A percentile compares a stretch with the other conserved stretches of the same genome.
These are phyloP conservation scores for Drosophila santomea DNA, from an alignment of 1,140 invertebrate genomes.

Conservation along the genomic window DNA sequence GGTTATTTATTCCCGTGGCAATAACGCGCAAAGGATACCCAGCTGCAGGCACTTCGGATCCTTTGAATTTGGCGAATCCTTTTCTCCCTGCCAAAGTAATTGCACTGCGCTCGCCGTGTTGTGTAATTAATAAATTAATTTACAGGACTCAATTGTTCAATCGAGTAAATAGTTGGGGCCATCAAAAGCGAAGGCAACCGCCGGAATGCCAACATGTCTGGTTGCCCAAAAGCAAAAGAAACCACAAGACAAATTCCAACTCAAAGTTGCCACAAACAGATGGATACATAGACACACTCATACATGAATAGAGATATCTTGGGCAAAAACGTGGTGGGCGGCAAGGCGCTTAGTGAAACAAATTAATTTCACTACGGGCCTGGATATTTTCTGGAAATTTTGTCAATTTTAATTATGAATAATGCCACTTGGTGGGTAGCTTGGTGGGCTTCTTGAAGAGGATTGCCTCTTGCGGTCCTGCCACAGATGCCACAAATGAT, in stretches of 20 bases:
- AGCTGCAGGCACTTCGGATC: not conserved
- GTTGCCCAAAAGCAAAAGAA: slow-evolving; percentile 32
- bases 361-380: slow-evolving; percentile 69
- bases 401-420: slow-evolving; percentile 80
- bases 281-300: slow-evolving; percentile 2
- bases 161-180: slow-evolving; percentile 37
- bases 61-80: slow-evolving; percentile 6
- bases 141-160: slow-evolving; percentile 10
- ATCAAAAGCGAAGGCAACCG: slow-evolving; percentile 41
- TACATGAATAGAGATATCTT: not conserved
- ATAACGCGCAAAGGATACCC: slow-evolving; percentile 2
- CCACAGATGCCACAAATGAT: slow-evolving; percentile 63
- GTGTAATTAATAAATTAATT: slow-evolving; percentile 59
- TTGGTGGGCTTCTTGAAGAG: slow-evolving; percentile 8
- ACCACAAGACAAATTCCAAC: slow-evolving; percentile 58
- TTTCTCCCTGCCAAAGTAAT: slow-evolving; percentile 9
- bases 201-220: slow-evolving; percentile 63
- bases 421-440: slow-evolving; percentile 34
- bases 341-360: slow-evolving; percentile 42
- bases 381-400: slow-evolving; percentile 45
- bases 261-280: slow-evolving; percentile 51
- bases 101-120: slow-evolving; percentile 1
- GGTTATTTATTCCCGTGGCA: slow-evolving; percentile 32
- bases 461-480: slow-evolving; percentile 6
- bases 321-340: not conserved